Base-by-base conservation (phyloP, 2,113 vertebrate species). In the Ornithorhynchus anatinus region DNA sequence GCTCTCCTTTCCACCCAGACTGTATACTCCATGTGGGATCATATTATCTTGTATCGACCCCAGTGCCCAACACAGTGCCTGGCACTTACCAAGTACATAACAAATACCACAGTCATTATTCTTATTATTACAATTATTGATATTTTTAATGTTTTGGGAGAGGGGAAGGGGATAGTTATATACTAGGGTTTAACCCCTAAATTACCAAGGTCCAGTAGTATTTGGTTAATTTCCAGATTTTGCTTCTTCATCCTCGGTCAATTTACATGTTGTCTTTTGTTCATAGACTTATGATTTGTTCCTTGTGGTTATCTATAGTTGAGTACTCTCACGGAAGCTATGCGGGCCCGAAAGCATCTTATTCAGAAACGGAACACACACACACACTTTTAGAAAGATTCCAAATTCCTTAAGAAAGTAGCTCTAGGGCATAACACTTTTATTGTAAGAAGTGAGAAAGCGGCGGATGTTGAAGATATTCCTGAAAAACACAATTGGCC, bases 401-500 rank as follows among this genome's bases (percentile, higher is more conserved):
- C 43, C 20, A 51, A 38, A 43, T 22, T 80, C 59, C 19, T 58
- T 61, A 61, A 39, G 42, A 50, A 42, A 67, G 8, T 56, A 32
- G 56, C 23, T 57, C 2, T 43, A 60, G 61, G 54, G 7, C 48
- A 56, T 0, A 9, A 22, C 75, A 20, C 44, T 47, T 53, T 59
- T 32, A 19, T 17, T 61, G 56, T 45, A 45, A 75, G 42, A 65
- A 50, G n/a, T 10, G n/a, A 48, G 52, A 42, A 82, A 59, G 50
- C 51, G 79, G 67, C 80, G 84, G 84, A 83, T 81, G 83, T 25
- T 42, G 37, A 44, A 13, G 36, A 67, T 27, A 1, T 54, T 71
- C 87, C 2, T 29, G 70, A 82, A 48, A 50, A 77, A 11, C 45
- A 52, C 76, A 66, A 7, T 10, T 59, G 72, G 67, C 36, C 57